phyloP scores from a whole-genome alignment of 2,797 vertebrate species.

The Pipistrellus pipistrellus region DNA sequence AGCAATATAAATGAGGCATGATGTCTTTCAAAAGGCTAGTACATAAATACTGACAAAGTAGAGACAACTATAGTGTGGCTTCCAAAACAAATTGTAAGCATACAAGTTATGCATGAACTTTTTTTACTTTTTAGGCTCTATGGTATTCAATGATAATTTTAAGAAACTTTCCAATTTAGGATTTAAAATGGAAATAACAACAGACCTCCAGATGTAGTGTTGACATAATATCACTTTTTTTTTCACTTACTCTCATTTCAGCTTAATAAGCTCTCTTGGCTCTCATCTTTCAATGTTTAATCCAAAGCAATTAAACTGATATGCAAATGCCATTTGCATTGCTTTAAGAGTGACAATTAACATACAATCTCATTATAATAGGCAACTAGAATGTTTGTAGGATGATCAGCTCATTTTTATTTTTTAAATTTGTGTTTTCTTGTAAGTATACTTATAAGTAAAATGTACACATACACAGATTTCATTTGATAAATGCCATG shows the following conservation, averaged over 20 bases:
- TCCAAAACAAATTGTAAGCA: slow-evolving; percentile 38
- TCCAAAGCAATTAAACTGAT: slow-evolving; percentile 89
- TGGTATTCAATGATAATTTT: slow-evolving; percentile 68
- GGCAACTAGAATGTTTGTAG: slow-evolving; percentile 81
- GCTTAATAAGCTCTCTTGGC: slow-evolving; percentile 90
- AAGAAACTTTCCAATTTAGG: slow-evolving; percentile 74
- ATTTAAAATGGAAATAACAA: slow-evolving; percentile 74
- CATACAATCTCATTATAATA: slow-evolving; percentile 85
- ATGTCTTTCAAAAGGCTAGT: slow-evolving; percentile 13
- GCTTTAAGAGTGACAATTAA: slow-evolving; percentile 85
- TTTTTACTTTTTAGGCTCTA: background rate
- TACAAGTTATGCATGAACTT: slow-evolving; percentile 11
- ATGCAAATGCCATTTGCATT: slow-evolving; percentile 88
- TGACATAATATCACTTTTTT: slow-evolving; percentile 86
- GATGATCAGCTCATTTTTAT: slow-evolving; percentile 71
- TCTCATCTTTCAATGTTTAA: slow-evolving; percentile 89
- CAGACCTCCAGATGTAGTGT: slow-evolving; percentile 78
- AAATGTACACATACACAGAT: slow-evolving; percentile 27
- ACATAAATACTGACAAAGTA: slow-evolving; percentile 35
- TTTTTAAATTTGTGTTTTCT: slow-evolving; percentile 57
- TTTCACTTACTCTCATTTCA: slow-evolving; percentile 89
- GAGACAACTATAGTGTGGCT: slow-evolving; percentile 22
- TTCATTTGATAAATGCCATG: slow-evolving; percentile 57
- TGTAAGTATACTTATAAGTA: slow-evolving; percentile 20
- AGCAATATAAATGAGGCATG: background rate